Conservation (phyloP, 2,888 invertebrate species). For the Eremobia ochroleuca region DNA sequence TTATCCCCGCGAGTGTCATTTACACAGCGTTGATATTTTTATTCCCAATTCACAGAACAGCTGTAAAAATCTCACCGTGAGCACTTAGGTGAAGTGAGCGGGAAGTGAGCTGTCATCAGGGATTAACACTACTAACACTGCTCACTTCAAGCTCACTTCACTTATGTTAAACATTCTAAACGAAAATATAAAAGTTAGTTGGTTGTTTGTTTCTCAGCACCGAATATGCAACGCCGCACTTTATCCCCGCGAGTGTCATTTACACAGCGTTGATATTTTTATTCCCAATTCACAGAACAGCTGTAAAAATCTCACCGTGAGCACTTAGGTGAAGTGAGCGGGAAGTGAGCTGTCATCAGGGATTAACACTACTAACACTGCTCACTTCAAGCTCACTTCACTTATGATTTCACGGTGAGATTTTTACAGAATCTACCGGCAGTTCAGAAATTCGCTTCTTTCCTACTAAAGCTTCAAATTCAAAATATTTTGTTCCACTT, state of each 20-base stretch:
- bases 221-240: constrained; percentile 20
- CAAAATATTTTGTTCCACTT: not conserved
- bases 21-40: constrained; percentile 46
- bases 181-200: constrained; percentile 5
- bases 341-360: too few relatives aligned
- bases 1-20: constrained; percentile 30
- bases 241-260: constrained; percentile 30
- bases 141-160: too few relatives aligned
- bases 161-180: constrained; percentile 7
- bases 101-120: too few relatives aligned
- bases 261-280: constrained; percentile 46
- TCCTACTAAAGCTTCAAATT: not conserved
- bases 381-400: too few relatives aligned
- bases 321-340: too few relatives aligned
- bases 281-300: constrained; percentile 17
- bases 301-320: too few relatives aligned
- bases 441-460: constrained; percentile 3
- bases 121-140: too few relatives aligned
- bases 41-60: constrained; percentile 20
- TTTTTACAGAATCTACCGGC: too few relatives aligned
- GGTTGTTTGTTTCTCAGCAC: constrained; percentile 12
- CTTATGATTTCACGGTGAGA: too few relatives aligned
- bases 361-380: too few relatives aligned
- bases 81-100: too few relatives aligned
- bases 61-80: too few relatives aligned